These are phyloP conservation scores for Theretra japonica DNA, from an alignment of 2,888 invertebrate species.

Conservation along the genomic window DNA sequence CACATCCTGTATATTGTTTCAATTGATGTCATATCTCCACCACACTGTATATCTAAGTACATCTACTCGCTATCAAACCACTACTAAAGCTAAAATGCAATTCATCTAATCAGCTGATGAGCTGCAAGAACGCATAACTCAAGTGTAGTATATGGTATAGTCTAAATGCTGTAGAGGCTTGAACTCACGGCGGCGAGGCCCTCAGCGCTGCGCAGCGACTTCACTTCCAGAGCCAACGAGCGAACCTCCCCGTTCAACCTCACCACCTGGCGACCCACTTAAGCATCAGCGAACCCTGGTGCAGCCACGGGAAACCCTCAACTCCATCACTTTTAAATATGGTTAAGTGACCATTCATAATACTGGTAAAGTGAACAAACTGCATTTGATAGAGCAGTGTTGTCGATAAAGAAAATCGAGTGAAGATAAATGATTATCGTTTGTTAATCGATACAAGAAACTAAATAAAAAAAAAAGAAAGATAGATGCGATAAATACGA, in stretches of 20 bases:
- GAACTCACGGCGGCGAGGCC: conserved; percentile 74
- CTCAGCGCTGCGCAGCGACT: conserved; percentile 65
- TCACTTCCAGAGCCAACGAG: conserved; percentile 88
- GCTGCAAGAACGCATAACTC: neutral
- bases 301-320: neutral
- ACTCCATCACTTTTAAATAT: neutral
- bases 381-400: too few relatives aligned
- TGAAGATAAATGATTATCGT: too few relatives aligned
- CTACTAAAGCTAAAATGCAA: neutral
- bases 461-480: too few relatives aligned
- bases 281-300: conserved; percentile 11
- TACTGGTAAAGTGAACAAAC: too few relatives aligned
- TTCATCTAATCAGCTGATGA: neutral
- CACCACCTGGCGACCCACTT: conserved; percentile 67
- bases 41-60: neutral
- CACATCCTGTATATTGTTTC: too few relatives aligned
- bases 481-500: too few relatives aligned
- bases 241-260: conserved; percentile 90
- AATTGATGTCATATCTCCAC: too few relatives aligned
- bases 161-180: conserved; percentile 78
- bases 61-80: neutral
- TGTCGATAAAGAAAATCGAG: too few relatives aligned
- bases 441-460: too few relatives aligned
- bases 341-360: neutral
- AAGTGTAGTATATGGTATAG: neutral